A percentile compares a stretch with the other conserved stretches of the same genome.
These are phyloP conservation scores for Mastomys natalensis DNA, from an alignment of 2,113 vertebrate genomes.

Conservation along the genomic window DNA sequence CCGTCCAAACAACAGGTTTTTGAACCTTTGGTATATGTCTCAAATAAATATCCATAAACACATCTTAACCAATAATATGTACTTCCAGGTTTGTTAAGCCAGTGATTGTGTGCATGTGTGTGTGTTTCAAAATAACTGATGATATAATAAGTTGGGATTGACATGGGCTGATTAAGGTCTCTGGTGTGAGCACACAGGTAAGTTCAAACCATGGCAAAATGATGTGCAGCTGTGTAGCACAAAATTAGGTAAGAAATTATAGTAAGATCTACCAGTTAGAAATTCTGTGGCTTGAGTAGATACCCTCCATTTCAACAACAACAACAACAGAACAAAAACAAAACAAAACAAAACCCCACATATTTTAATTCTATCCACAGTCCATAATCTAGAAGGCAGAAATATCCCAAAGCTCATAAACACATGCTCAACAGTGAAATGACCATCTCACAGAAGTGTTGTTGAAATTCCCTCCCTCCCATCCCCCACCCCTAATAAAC, in stretches of 20 bases:
- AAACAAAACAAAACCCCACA: neutral
- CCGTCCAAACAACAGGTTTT: constrained; percentile 85
- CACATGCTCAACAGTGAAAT: constrained; percentile 79
- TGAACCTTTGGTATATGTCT: constrained; percentile 89
- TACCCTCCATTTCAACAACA: constrained; percentile 61
- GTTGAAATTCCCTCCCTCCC: constrained; percentile 79
- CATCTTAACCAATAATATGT: constrained; percentile 73
- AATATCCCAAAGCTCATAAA: constrained; percentile 79
- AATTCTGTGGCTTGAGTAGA: constrained; percentile 79
- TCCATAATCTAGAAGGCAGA: constrained; percentile 81
- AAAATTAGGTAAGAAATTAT: constrained; percentile 81
- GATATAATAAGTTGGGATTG: constrained; percentile 81
- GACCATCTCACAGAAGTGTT: constrained; percentile 81
- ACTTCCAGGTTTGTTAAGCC: constrained; percentile 77
- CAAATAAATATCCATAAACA: constrained; percentile 80
- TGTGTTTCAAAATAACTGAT: constrained; percentile 70
- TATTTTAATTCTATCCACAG: constrained; percentile 74
- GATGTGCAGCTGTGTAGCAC: constrained; percentile 85
- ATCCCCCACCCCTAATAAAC: constrained; percentile 81
- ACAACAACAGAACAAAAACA: neutral
- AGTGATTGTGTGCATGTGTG: constrained; percentile 38
- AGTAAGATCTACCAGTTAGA: constrained; percentile 81
- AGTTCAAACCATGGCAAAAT: constrained; percentile 88
- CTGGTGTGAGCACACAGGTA: constrained; percentile 94
- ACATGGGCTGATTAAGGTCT: constrained; percentile 94